Percentiles rank a stretch among this genome's conserved stretches.
These are phyloP conservation scores for Dallia pectoralis DNA, from an alignment of 2,797 vertebrate genomes.

Conservation along the genomic window DNA sequence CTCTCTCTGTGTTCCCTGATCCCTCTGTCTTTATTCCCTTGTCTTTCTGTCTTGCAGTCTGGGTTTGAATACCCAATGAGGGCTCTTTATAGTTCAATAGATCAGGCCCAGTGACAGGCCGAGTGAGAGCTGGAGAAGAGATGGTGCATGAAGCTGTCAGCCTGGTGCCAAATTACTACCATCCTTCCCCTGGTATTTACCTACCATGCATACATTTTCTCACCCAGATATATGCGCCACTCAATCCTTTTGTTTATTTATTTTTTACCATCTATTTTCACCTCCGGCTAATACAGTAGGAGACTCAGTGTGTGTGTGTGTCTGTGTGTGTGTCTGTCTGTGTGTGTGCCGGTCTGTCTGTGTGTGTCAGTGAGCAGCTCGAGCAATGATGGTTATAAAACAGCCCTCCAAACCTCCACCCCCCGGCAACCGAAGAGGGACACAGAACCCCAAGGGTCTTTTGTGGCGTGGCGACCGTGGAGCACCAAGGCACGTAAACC, in stretches of 20 bases:
- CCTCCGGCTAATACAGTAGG: conserved; percentile 9
- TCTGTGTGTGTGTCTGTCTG: conserved; percentile 4
- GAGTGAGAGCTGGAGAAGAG: conserved; percentile 40
- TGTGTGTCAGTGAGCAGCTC: neutral
- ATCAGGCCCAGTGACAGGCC: neutral
- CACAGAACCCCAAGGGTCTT: neutral
- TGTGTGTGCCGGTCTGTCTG: too few species aligned
- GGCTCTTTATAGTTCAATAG: conserved; percentile 39
- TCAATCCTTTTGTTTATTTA: conserved; percentile 33
- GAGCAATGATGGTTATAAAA: neutral
- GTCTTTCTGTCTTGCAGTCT: conserved; percentile 13
- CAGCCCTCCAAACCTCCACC: neutral
- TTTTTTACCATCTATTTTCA: conserved; percentile 26
- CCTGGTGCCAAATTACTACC: conserved; percentile 46
- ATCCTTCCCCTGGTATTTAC: conserved; percentile 29
- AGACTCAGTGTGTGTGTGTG: conserved; percentile 20
- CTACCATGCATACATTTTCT: conserved; percentile 30
- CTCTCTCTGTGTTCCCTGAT: neutral
- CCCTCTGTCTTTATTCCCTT: neutral
- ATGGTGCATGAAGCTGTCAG: conserved; percentile 50
- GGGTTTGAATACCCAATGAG: conserved; percentile 37
- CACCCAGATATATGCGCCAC: conserved; percentile 18
- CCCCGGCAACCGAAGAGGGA: neutral
- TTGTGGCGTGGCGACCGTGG: neutral
- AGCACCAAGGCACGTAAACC: neutral